phyloP scores from a whole-genome alignment of 2,797 vertebrate genomes.

The Bradypus variegatus region DNA sequence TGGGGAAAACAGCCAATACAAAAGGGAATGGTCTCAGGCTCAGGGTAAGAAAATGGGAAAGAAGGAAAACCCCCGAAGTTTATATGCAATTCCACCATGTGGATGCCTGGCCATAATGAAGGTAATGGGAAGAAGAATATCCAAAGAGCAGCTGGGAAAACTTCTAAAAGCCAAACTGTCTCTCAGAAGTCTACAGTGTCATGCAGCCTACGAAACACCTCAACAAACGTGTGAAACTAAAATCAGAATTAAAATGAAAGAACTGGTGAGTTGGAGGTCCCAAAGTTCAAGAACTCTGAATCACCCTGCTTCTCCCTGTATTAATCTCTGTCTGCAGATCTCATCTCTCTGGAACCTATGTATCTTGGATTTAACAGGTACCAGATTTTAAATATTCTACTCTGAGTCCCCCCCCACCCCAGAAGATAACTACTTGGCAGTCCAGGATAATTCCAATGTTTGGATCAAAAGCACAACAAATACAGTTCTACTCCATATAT shows the following conservation, averaged over 20 bases:
- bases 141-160: not conserved
- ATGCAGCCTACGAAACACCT: not conserved
- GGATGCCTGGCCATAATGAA: not conserved
- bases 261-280: not conserved
- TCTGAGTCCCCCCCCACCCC: not conserved
- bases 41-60: not conserved
- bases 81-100: not conserved
- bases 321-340: not conserved
- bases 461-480: not conserved
- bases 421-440: not conserved
- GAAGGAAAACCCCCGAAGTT: not conserved
- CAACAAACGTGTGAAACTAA: not conserved
- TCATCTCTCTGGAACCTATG: not conserved
- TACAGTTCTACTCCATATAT: not conserved
- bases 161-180: not conserved
- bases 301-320: not conserved
- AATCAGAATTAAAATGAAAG: not conserved
- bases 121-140: not conserved
- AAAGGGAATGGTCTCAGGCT: conserved; percentile 1
- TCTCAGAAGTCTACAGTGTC: not conserved
- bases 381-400: not conserved
- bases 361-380: conserved; percentile 2
- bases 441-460: not conserved
- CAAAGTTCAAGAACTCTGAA: not conserved
- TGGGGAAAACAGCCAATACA: conserved; percentile 30